A percentile compares a stretch with the other conserved stretches of the same genome.
phyloP scores from a whole-genome alignment of 30 jellyfish, hydroid and myxozoan species.

The Nemopilema nomurai region DNA sequence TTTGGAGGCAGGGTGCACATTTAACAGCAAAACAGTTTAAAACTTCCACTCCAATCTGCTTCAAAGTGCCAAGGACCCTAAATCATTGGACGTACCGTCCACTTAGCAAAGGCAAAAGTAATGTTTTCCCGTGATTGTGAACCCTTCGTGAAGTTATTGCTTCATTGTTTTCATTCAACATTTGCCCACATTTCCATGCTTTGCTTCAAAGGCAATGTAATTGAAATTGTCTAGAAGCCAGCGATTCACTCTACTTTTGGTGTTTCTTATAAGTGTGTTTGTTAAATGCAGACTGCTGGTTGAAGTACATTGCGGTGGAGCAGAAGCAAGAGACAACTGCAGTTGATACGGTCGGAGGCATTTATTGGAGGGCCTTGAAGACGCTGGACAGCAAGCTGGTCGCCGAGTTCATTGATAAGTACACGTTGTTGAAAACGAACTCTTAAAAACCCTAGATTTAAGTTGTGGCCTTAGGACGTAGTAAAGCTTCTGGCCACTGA shows the following conservation, averaged over 20 bases:
- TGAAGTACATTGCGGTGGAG: slow-evolving; percentile 56
- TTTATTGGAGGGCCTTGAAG: slow-evolving; percentile 66
- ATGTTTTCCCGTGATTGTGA: neutral
- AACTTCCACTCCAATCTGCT: too few species aligned
- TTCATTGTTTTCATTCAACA: neutral
- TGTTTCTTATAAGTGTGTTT: neutral
- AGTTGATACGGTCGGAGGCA: slow-evolving; percentile 24
- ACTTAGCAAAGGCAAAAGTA: too few species aligned
- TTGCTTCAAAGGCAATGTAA: too few species aligned
- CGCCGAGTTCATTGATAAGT: slow-evolving; percentile 58
- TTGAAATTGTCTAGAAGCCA: neutral
- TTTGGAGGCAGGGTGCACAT: too few species aligned
- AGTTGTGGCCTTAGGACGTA: too few species aligned
- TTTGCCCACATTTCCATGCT: too few species aligned
- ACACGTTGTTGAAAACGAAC: slow-evolving; percentile 48
- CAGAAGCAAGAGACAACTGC: slow-evolving; percentile 45
- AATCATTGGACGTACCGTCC: too few species aligned
- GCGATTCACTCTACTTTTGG: neutral
- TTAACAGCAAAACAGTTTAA: too few species aligned
- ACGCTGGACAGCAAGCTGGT: slow-evolving; percentile 27
- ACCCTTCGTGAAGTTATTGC: neutral
- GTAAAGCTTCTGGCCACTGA: too few species aligned
- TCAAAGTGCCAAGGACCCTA: too few species aligned
- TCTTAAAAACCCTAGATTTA: too few species aligned
- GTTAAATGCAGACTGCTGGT: slow-evolving; percentile 50